Percentiles rank a stretch among this genome's conserved stretches.
Conservation (phyloP, 2,113 vertebrate genomes). For the Micronycteris hirsuta region DNA sequence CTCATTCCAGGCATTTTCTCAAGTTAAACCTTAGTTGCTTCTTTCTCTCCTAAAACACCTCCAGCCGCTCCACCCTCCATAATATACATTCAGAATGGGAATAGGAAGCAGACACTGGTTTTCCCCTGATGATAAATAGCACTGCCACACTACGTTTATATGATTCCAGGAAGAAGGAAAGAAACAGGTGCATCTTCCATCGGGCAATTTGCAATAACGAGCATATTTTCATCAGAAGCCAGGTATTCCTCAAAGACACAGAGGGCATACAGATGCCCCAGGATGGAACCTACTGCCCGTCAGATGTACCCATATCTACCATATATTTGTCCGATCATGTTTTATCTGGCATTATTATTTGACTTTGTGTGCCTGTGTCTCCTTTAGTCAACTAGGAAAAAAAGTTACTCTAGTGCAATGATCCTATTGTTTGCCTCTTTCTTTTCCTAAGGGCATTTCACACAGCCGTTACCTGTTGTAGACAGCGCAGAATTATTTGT, state of each 20-base stretch:
- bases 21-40: not conserved
- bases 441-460: not conserved
- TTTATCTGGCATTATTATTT: not conserved
- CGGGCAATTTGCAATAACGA: not conserved
- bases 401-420: not conserved
- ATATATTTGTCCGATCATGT: not conserved
- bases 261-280: rapidly evolving
- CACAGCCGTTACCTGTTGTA: not conserved
- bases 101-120: not conserved
- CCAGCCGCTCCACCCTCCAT: not conserved
- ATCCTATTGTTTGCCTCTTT: not conserved
- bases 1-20: not conserved
- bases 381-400: not conserved
- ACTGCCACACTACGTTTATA: not conserved
- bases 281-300: not conserved
- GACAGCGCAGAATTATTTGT: slow-evolving; percentile 17
- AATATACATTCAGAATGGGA: not conserved
- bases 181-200: not conserved
- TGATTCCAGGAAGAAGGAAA: not conserved
- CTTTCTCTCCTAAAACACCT: not conserved
- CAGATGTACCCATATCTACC: not conserved
- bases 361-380: not conserved
- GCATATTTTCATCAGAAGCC: not conserved
- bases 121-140: not conserved
- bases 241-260: not conserved